phyloP scores from a whole-genome alignment of 1,140 invertebrate species.

The Proales similis region DNA sequence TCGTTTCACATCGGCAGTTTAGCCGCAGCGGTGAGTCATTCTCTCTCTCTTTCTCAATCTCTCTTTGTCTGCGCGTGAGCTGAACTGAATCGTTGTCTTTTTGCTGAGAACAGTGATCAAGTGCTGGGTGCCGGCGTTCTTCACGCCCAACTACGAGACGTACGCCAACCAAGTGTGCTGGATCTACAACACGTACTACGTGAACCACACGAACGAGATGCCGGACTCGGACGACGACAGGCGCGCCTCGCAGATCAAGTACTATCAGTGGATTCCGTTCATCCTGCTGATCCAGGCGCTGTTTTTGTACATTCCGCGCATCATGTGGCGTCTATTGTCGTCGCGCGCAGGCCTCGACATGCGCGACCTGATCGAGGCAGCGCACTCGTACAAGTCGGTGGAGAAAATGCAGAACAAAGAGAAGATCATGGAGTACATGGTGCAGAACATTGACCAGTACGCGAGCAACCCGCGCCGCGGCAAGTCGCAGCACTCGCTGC shows the following conservation, averaged over 20 bases:
- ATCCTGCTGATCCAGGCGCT: constrained; percentile 51
- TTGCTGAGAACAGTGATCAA: constrained; percentile 20
- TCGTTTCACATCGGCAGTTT: constrained; percentile 68
- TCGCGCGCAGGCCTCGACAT: constrained; percentile 22
- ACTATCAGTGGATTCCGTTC: constrained; percentile 56
- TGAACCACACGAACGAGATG: constrained; percentile 24
- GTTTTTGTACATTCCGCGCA: constrained; percentile 51
- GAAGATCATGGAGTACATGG: constrained; percentile 37
- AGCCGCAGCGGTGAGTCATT: background rate
- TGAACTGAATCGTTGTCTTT: background rate
- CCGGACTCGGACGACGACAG: background rate
- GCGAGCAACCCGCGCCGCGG: constrained; percentile 25
- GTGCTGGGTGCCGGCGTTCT: constrained; percentile 38
- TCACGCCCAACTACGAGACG: constrained; percentile 38
- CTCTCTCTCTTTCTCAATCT: background rate
- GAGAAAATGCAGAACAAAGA: constrained; percentile 33
- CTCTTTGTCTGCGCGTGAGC: too few species aligned
- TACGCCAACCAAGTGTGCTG: constrained; percentile 47
- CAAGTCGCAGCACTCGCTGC: constrained; percentile 23
- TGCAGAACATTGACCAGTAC: constrained; percentile 34
- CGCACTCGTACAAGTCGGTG: constrained; percentile 33
- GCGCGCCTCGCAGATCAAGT: constrained; percentile 42
- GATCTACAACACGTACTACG: constrained; percentile 38
- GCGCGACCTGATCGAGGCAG: constrained; percentile 30
- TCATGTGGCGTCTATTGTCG: constrained; percentile 46